phyloP scores from a whole-genome alignment of 2,113 vertebrate species.

The Psittacara wagleri region DNA sequence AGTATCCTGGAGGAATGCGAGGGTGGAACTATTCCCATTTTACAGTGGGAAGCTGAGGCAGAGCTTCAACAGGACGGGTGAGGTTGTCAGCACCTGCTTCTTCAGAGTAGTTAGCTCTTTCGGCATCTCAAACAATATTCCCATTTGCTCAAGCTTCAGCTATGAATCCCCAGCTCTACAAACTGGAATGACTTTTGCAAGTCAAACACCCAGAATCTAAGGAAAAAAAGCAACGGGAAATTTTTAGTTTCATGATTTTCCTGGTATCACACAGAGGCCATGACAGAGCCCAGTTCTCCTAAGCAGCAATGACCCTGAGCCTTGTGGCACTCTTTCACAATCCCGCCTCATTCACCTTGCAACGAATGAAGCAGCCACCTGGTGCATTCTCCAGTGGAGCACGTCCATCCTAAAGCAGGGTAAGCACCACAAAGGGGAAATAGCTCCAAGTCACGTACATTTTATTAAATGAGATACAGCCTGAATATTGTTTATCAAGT shows the following conservation, averaged over 20 bases:
- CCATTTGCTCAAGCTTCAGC: not conserved
- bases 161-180: not conserved
- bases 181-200: not conserved
- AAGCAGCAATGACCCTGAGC: not conserved
- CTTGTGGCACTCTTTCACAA: not conserved
- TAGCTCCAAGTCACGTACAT: not conserved
- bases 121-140: not conserved
- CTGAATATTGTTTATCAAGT: not conserved
- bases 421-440: not conserved
- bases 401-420: not conserved
- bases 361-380: not conserved
- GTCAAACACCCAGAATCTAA: not conserved
- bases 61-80: not conserved
- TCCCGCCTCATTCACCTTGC: not conserved
- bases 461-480: not conserved
- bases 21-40: slow-evolving; percentile 4
- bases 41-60: not conserved
- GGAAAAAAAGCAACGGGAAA: fast-evolving
- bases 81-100: not conserved
- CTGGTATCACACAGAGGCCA: not conserved
- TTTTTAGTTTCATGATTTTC: not conserved
- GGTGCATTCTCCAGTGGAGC: not conserved
- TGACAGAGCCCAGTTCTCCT: not conserved
- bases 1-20: not conserved
- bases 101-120: not conserved